These are phyloP conservation scores for Nettapus auritus DNA, from an alignment of 2,113 vertebrate species.

Conservation along the genomic window DNA sequence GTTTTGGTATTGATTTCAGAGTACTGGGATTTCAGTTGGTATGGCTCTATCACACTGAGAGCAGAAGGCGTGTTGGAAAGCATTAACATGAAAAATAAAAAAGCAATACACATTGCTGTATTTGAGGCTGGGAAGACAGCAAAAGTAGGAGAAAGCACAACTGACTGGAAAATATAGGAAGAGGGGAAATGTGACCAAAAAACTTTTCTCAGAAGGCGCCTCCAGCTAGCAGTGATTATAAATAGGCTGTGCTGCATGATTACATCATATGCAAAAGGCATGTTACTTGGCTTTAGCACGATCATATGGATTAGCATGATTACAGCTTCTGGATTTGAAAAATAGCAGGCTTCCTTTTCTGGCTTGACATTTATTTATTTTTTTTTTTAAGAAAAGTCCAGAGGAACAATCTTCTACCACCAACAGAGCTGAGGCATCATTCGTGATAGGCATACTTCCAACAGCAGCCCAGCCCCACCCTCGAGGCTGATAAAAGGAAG, in stretches of 20 bases:
- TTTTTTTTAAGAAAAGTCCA: conserved; percentile 52
- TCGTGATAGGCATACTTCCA: background rate
- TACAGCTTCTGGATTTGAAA: conserved; percentile 55
- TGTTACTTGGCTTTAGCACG: conserved; percentile 13
- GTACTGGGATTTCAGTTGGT: background rate
- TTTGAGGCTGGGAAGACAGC: background rate
- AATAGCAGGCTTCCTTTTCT: conserved; percentile 56
- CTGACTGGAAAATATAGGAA: background rate
- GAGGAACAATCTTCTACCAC: conserved; percentile 39
- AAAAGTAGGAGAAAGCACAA: background rate
- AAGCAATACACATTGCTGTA: background rate
- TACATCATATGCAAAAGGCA: conserved; percentile 43
- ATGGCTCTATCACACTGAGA: background rate
- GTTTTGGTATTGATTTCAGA: conserved; percentile 62
- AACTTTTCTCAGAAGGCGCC: conserved; percentile 4
- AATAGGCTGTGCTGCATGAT: background rate
- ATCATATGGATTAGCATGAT: conserved; percentile 55
- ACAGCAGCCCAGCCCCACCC: background rate
- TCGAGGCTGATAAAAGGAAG: background rate
- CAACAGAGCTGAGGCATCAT: background rate
- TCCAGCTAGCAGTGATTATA: background rate
- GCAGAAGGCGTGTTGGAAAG: background rate
- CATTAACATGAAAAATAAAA: background rate
- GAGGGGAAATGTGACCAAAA: background rate
- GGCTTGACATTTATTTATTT: conserved; percentile 52